Conservation (phyloP, 1,140 invertebrate species). For the Amyelois transitella region DNA sequence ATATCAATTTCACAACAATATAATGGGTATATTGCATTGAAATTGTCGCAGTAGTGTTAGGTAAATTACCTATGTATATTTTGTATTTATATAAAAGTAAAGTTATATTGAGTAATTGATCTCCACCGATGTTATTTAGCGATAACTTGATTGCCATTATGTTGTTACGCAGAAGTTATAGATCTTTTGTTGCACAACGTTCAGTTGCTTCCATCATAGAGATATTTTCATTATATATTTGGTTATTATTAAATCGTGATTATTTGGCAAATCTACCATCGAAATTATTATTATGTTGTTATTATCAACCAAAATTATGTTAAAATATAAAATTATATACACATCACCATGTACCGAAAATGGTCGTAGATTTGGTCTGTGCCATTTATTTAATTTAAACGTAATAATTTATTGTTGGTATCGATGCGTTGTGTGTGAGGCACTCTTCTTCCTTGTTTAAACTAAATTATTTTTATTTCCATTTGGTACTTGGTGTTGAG, state of each 20-base stretch:
- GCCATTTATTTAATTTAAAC: conserved; percentile 72
- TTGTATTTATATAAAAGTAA: conserved; percentile 69
- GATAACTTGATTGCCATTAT: conserved; percentile 70
- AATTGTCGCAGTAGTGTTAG: conserved; percentile 58
- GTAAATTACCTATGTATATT: conserved; percentile 67
- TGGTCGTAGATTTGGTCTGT: conserved; percentile 64
- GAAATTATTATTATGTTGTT: conserved; percentile 56
- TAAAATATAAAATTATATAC: conserved; percentile 32
- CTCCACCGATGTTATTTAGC: conserved; percentile 74
- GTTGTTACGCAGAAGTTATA: conserved; percentile 57
- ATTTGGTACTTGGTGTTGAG: conserved; percentile 67
- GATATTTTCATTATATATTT: conserved; percentile 59
- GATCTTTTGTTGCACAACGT: conserved; percentile 50
- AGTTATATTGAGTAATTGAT: conserved; percentile 71
- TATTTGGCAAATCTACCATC: conserved; percentile 40
- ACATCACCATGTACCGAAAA: conserved; percentile 62
- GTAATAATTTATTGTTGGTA: conserved; percentile 64
- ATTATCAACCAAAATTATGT: conserved; percentile 48
- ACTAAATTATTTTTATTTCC: conserved; percentile 45
- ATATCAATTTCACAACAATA: conserved; percentile 67
- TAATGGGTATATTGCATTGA: conserved; percentile 68
- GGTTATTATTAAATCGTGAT: conserved; percentile 53
- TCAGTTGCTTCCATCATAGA: conserved; percentile 67
- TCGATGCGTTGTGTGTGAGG: conserved; percentile 39
- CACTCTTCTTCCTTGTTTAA: conserved; percentile 48